phyloP scores from a whole-genome alignment of 2,113 vertebrate species.

The Paratilapia polleni region DNA sequence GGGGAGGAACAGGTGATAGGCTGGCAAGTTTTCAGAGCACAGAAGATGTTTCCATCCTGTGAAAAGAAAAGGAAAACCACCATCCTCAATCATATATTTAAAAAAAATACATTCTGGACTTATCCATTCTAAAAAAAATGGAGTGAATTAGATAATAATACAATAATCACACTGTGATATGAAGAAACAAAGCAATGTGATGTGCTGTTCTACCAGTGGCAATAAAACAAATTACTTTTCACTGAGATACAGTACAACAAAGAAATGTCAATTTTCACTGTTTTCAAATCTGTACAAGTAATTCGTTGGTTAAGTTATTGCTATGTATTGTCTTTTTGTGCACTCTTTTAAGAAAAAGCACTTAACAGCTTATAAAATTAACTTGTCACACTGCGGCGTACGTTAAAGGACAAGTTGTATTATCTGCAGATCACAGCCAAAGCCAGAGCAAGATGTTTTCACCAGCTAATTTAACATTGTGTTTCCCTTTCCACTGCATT shows the following conservation, averaged over 20 bases:
- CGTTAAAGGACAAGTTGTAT: background rate
- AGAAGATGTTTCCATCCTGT: slow-evolving; percentile 95
- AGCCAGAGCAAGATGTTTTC: slow-evolving; percentile 9
- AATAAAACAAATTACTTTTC: background rate
- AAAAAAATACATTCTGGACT: background rate
- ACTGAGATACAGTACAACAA: background rate
- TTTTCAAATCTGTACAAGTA: background rate
- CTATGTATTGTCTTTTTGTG: slow-evolving; percentile 6
- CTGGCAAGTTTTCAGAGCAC: slow-evolving; percentile 90
- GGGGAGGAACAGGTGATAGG: slow-evolving; percentile 86
- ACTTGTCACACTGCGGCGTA: background rate
- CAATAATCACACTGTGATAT: background rate
- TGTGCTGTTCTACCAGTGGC: background rate
- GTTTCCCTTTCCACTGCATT: background rate
- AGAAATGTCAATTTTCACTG: background rate
- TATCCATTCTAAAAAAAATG: background rate
- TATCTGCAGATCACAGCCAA: background rate
- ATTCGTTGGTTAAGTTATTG: background rate
- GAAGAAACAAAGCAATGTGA: background rate
- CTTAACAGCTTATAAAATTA: background rate
- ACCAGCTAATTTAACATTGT: background rate
- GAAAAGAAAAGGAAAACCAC: slow-evolving; percentile 11
- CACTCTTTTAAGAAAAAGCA: background rate
- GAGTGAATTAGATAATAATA: background rate
- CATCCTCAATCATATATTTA: background rate